phyloP scores from a whole-genome alignment of 35 echinoderm and acorn worm genomes.

The Nesometra sesokonis region DNA sequence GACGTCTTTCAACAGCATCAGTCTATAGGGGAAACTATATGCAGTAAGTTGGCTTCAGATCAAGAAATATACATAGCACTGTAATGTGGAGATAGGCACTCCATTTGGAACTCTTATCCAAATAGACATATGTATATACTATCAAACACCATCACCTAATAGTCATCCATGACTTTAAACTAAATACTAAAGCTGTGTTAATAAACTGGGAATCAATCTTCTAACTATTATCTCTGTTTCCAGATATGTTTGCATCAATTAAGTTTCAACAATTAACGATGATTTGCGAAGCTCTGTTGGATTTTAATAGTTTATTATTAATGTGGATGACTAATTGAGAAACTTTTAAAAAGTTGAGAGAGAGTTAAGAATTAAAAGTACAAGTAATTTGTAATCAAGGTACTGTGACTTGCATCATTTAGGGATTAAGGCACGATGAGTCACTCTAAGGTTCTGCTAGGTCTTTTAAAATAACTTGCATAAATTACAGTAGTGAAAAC shows the following conservation, averaged over 20 bases:
- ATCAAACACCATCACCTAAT: not conserved
- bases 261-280: not conserved
- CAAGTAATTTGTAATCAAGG: not conserved
- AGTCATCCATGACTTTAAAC: not conserved
- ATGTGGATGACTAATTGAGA: not conserved
- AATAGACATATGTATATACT: not conserved
- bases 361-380: not conserved
- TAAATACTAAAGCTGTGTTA: not conserved
- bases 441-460: not conserved
- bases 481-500: not conserved
- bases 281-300: not conserved
- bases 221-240: not conserved
- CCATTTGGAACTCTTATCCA: not conserved
- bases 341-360: not conserved
- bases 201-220: not conserved
- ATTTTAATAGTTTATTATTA: not conserved
- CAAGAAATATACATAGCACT: not conserved
- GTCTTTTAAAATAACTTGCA: not conserved
- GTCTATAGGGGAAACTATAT: not conserved
- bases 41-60: not conserved
- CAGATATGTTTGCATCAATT: not conserved
- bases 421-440: not conserved
- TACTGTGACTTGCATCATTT: not conserved
- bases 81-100: not conserved
- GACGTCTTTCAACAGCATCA: not conserved